A percentile compares a stretch with the other conserved stretches of the same genome.
Conservation (phyloP, 35 echinoderm and acorn worm genomes). For the Chiridota heheva region DNA sequence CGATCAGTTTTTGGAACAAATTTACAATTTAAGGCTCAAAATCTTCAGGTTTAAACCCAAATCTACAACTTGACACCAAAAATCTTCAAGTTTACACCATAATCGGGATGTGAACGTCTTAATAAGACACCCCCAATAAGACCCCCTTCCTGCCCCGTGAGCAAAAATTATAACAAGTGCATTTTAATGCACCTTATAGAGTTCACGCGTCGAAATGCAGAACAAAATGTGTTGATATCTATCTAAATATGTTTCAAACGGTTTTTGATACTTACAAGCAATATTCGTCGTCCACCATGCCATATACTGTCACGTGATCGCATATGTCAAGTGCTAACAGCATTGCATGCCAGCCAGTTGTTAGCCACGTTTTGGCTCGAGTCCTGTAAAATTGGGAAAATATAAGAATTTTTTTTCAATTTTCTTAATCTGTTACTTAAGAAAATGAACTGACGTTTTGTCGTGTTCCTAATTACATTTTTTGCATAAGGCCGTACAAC, state of each 20-base stretch:
- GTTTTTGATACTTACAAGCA: slow-evolving; percentile 69
- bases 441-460: too few relatives aligned
- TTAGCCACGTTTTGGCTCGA: slow-evolving; percentile 83
- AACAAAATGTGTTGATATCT: background rate
- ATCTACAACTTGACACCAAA: too few relatives aligned
- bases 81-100: too few relatives aligned
- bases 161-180: background rate
- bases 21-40: too few relatives aligned
- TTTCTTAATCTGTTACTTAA: too few relatives aligned
- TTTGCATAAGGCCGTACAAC: too few relatives aligned
- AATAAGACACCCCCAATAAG: too few relatives aligned
- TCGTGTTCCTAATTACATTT: too few relatives aligned
- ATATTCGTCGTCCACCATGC: slow-evolving; percentile 83
- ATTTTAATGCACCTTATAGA: background rate
- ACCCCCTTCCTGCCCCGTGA: background rate
- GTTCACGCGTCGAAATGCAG: background rate
- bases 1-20: too few relatives aligned
- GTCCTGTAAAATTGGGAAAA: slow-evolving; percentile 43
- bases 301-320: slow-evolving; percentile 74
- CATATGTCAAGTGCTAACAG: slow-evolving; percentile 72
- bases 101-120: too few relatives aligned
- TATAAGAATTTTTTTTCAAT: background rate
- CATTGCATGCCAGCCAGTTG: slow-evolving; percentile 91
- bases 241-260: too few relatives aligned
- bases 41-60: too few relatives aligned